These are phyloP conservation scores for Hylaea fasciaria DNA, from an alignment of 2,888 invertebrate genomes.

Conservation along the genomic window DNA sequence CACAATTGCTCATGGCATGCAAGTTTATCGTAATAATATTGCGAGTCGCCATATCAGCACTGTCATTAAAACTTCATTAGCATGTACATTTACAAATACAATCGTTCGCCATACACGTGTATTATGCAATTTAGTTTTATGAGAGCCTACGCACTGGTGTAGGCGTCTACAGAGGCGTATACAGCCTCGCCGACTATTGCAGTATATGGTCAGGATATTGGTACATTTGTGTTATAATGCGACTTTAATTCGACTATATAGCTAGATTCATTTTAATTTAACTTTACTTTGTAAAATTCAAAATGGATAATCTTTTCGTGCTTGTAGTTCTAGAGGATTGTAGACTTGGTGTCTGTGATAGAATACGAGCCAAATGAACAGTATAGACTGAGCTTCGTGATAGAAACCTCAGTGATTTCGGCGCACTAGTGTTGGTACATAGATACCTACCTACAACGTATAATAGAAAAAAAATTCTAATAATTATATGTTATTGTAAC, in stretches of 20 bases:
- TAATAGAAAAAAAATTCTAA: too few relatives aligned
- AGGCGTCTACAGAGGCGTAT: constrained; percentile 48
- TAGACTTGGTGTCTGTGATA: too few relatives aligned
- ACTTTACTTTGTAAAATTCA: background rate
- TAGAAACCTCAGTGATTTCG: too few relatives aligned
- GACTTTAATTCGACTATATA: constrained; percentile 25
- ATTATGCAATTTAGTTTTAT: constrained; percentile 35
- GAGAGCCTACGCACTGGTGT: constrained; percentile 37
- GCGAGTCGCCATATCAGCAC: constrained; percentile 8
- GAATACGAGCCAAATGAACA: too few relatives aligned
- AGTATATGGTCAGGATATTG: constrained; percentile 50
- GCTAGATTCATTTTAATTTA: constrained; percentile 16
- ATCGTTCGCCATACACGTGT: constrained; percentile 25
- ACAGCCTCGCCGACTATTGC: constrained; percentile 44
- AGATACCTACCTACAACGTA: too few relatives aligned
- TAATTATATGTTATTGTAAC: too few relatives aligned
- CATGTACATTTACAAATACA: constrained; percentile 29
- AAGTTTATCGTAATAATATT: too few relatives aligned
- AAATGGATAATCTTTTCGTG: too few relatives aligned
- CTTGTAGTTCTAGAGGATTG: too few relatives aligned
- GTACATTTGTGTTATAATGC: constrained; percentile 34
- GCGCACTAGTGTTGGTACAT: too few relatives aligned
- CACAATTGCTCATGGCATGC: background rate
- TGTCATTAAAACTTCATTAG: constrained; percentile 36
- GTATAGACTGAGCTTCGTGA: background rate